Conservation (phyloP, 2,113 vertebrate genomes). For the Panurus biarmicus region DNA sequence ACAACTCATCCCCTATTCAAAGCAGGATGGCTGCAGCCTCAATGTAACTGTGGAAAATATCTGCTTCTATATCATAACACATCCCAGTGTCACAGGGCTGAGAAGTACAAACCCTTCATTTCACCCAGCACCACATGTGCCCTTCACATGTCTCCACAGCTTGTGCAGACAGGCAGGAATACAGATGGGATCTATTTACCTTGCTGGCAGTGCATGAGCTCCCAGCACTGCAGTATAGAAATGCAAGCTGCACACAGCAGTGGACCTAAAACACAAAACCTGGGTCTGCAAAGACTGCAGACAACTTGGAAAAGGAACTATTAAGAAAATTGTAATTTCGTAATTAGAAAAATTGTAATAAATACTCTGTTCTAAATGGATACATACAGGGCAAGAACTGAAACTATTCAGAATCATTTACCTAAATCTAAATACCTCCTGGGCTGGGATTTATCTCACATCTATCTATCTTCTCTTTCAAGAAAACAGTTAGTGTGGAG, state of each 20-base stretch:
- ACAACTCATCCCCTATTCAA: neutral
- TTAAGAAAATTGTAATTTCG: neutral
- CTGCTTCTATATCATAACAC: neutral
- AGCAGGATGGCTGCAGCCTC: neutral
- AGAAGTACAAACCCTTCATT: neutral
- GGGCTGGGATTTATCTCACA: neutral
- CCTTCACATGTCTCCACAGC: neutral
- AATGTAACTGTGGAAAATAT: neutral
- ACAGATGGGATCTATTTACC: neutral
- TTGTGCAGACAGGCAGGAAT: neutral
- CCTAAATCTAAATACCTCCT: neutral
- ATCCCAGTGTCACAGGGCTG: rapidly evolving
- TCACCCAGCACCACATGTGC: neutral
- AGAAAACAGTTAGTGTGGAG: neutral
- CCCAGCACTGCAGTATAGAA: neutral
- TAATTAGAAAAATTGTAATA: too few relatives aligned
- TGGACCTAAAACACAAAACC: neutral
- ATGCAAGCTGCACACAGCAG: neutral
- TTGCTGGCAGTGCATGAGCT: rapidly evolving
- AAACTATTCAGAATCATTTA: neutral
- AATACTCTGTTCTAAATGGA: neutral
- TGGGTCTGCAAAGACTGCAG: neutral
- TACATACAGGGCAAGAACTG: rapidly evolving
- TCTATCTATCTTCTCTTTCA: neutral
- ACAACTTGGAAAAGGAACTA: neutral